Evolutionary conservation across 1,140 invertebrate genomes (phyloP).

Genomic region (Archivesica marissinica): DNA sequence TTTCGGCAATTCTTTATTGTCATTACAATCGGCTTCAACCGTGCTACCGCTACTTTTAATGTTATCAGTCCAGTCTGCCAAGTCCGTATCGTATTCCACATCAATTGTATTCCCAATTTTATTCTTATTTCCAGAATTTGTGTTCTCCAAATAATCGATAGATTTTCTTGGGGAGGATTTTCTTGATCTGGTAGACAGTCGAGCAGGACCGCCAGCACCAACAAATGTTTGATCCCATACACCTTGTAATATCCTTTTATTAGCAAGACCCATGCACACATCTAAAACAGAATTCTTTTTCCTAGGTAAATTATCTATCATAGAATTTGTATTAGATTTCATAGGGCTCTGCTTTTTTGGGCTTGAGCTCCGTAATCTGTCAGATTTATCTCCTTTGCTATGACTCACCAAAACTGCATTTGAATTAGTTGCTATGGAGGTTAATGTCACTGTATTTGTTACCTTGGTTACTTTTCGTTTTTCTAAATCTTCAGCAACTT

Average conservation of each 20-base stretch:
- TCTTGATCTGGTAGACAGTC: neutral
- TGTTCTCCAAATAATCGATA: neutral
- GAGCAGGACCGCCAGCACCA: neutral
- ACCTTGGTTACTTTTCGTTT: slow-evolving; percentile 62
- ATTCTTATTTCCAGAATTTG: neutral
- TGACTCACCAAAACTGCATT: slow-evolving; percentile 73
- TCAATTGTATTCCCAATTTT: neutral
- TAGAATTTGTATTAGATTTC: neutral
- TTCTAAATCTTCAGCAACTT: slow-evolving; percentile 72
- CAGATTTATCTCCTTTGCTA: slow-evolving; percentile 31
- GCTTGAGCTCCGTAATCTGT: neutral
- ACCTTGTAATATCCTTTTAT: neutral
- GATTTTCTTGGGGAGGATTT: slow-evolving; percentile 50
- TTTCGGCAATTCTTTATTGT: neutral
- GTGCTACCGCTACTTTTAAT: neutral
- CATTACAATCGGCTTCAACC: neutral
- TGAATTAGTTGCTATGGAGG: slow-evolving; percentile 70
- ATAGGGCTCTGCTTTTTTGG: slow-evolving; percentile 1
- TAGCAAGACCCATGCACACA: neutral
- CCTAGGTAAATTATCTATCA: neutral
- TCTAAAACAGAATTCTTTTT: slow-evolving; percentile 26
- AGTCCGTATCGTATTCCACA: neutral
- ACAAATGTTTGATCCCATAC: neutral
- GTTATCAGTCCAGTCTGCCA: neutral
- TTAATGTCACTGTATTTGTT: slow-evolving; percentile 54